phyloP scores from a whole-genome alignment of 2,797 vertebrate genomes.

The Cryptoblepharus egeriae region DNA sequence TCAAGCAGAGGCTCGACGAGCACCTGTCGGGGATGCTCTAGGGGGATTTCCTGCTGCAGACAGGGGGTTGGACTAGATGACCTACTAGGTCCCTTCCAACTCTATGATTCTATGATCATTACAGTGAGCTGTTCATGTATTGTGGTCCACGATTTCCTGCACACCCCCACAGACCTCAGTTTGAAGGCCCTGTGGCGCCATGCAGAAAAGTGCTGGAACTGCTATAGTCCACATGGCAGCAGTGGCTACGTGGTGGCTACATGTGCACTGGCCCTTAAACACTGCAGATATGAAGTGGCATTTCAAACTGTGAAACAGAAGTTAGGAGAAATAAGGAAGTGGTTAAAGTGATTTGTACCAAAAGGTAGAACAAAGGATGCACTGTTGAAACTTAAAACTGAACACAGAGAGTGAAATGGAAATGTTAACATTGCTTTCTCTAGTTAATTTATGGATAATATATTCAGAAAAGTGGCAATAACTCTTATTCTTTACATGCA shows the following conservation, averaged over 20 bases:
- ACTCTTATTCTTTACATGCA: neutral
- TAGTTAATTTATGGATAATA: neutral
- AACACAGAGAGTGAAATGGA: neutral
- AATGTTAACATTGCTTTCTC: neutral
- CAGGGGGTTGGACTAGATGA: no score
- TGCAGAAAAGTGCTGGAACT: neutral
- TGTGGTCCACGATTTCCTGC: neutral
- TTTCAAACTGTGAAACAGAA: conserved; percentile 6
- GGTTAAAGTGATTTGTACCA: conserved; percentile 23
- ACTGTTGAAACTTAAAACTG: neutral
- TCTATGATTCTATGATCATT: no score
- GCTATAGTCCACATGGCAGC: neutral
- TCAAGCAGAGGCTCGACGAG: no score
- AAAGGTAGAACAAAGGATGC: neutral
- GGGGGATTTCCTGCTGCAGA: no score
- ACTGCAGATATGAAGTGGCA: neutral
- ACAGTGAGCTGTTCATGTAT: neutral
- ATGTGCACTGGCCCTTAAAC: neutral
- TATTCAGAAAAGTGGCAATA: neutral
- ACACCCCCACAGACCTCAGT: neutral
- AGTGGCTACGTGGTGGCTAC: neutral
- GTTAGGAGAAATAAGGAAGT: conserved; percentile 20
- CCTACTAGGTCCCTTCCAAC: no score
- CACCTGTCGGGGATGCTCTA: no score
- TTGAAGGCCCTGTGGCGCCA: neutral